Evolutionary conservation across 2,797 vertebrate species (phyloP).

Genomic region (Anas bernieri): DNA sequence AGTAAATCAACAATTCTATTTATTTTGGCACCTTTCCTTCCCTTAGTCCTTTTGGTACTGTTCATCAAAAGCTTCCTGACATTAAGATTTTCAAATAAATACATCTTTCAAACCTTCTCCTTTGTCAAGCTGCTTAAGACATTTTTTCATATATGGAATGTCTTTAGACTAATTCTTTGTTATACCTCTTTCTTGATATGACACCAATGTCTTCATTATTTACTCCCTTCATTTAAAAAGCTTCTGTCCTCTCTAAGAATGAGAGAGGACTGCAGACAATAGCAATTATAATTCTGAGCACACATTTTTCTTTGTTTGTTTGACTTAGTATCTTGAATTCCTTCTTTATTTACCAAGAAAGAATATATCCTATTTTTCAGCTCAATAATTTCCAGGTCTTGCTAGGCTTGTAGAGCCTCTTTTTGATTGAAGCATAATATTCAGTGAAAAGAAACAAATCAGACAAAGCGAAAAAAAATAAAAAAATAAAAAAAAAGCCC

Average conservation of each 20-base stretch:
- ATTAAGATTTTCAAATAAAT: slow-evolving; percentile 50
- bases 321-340: slow-evolving; percentile 34
- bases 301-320: slow-evolving; percentile 8
- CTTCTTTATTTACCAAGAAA: slow-evolving; percentile 43
- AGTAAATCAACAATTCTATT: slow-evolving; percentile 53
- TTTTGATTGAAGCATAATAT: slow-evolving; percentile 42
- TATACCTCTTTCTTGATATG: background rate
- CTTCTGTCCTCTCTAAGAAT: background rate
- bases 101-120: slow-evolving; percentile 2
- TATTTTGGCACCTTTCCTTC: slow-evolving; percentile 51
- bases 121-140: slow-evolving; percentile 40
- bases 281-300: slow-evolving; percentile 61
- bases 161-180: background rate
- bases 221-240: background rate
- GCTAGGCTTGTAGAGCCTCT: background rate
- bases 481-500: background rate
- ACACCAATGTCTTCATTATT: slow-evolving; percentile 23
- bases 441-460: slow-evolving; percentile 24
- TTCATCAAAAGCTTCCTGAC: slow-evolving; percentile 41
- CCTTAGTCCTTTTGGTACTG: slow-evolving; percentile 13
- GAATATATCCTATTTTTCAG: slow-evolving; percentile 53
- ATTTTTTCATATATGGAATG: background rate
- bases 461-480: background rate
- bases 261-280: background rate
- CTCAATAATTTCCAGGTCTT: slow-evolving; percentile 77